phyloP scores from a whole-genome alignment of 2,888 invertebrate species.

The Enchytraeus crypticus region DNA sequence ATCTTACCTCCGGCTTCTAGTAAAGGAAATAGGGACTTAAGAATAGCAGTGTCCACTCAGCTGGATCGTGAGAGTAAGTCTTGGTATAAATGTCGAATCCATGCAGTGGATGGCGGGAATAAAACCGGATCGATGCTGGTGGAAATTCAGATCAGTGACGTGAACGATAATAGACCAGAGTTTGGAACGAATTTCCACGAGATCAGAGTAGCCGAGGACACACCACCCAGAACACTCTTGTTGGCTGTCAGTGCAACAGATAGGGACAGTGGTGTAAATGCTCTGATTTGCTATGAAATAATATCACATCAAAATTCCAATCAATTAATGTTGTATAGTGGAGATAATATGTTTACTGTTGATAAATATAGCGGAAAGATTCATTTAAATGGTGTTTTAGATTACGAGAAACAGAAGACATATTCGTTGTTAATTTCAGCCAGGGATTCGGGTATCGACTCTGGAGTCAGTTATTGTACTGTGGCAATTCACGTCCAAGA shows the following conservation, averaged over 20 bases:
- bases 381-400: constrained; percentile 13
- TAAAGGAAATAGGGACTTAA: constrained; percentile 10
- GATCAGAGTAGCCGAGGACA: constrained; percentile 17
- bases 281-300: constrained; percentile 22
- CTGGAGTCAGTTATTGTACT: constrained; percentile 16
- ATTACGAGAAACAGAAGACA: constrained; percentile 15
- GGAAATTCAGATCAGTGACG: constrained; percentile 15
- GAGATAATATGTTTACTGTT: constrained; percentile 17
- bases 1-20: constrained; percentile 1
- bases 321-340: constrained; percentile 11
- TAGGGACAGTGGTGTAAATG: constrained; percentile 22
- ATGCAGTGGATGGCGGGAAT: constrained; percentile 21
- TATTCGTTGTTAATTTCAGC: constrained; percentile 19
- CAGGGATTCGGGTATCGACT: constrained; percentile 16
- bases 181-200: constrained; percentile 13
- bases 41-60: constrained; percentile 16
- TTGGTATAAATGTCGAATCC: constrained; percentile 17
- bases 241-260: constrained; percentile 21
- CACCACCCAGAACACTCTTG: constrained; percentile 8
- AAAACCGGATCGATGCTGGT: constrained; percentile 11
- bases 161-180: constrained; percentile 22
- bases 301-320: too few relatives aligned
- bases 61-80: constrained; percentile 23
- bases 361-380: constrained; percentile 16
- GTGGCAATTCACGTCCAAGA: constrained; percentile 20